A percentile compares a stretch with the other conserved stretches of the same genome.
Conservation (phyloP, 2,113 vertebrate species). For the Myodes glareolus region DNA sequence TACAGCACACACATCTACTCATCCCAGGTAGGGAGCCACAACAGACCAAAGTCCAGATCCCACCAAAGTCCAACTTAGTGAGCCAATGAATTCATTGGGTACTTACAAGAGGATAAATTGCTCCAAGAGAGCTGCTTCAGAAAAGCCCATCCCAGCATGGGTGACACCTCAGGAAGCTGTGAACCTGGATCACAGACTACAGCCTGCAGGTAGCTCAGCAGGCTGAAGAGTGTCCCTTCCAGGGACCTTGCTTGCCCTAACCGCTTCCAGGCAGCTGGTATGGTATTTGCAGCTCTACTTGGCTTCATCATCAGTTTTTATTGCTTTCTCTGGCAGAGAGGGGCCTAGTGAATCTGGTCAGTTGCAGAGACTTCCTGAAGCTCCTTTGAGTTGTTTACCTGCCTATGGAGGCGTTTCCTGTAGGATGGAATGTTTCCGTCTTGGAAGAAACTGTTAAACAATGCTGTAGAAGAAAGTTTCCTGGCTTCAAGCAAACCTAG, state of each 20-base stretch:
- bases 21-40: background rate
- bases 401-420: background rate
- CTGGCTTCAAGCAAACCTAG: slow-evolving; percentile 11
- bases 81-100: background rate
- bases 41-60: background rate
- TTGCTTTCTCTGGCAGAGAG: background rate
- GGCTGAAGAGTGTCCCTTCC: background rate
- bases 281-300: background rate
- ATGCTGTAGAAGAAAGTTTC: background rate
- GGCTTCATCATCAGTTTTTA: background rate
- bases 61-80: background rate
- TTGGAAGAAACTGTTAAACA: background rate
- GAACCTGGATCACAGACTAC: background rate
- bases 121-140: background rate
- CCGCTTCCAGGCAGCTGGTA: background rate
- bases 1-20: background rate
- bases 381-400: background rate
- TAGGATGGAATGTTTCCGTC: background rate
- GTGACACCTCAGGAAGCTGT: background rate
- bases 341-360: background rate
- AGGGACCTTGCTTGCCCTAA: background rate
- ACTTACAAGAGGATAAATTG: no score
- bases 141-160: background rate
- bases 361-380: background rate
- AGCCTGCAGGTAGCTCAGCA: background rate